Conservation (phyloP, 2,888 invertebrate species). For the Acleris laterana region DNA sequence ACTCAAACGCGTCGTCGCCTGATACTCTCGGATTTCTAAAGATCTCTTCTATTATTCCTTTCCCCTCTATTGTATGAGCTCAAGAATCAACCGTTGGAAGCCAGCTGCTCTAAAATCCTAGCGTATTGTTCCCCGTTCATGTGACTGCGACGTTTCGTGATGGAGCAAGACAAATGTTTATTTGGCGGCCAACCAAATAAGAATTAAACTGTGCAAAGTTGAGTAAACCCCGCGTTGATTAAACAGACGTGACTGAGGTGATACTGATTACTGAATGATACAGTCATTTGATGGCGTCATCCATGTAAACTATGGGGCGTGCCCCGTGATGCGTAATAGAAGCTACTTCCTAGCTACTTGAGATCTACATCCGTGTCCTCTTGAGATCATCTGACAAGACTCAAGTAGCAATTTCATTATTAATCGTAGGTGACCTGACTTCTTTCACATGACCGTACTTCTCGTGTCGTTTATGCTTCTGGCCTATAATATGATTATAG, state of each 20-base stretch:
- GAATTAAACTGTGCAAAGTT: conserved; percentile 24
- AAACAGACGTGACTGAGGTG: conserved; percentile 16
- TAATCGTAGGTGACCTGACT: too few species aligned
- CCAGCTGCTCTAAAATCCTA: conserved; percentile 13
- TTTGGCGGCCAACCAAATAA: conserved; percentile 32
- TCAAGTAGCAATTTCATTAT: too few species aligned
- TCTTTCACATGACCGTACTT: too few species aligned
- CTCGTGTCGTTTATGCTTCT: too few species aligned
- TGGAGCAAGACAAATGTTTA: conserved; percentile 28
- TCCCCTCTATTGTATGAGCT: conserved; percentile 13
- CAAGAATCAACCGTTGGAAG: conserved; percentile 4
- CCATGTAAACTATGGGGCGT: background rate
- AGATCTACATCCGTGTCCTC: too few species aligned
- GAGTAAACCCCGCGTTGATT: conserved; percentile 16
- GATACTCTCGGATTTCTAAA: conserved; percentile 8
- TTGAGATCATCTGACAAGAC: too few species aligned
- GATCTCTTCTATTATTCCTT: conserved; percentile 4
- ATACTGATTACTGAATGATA: conserved; percentile 3
- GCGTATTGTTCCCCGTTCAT: conserved; percentile 1
- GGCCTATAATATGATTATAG: too few species aligned
- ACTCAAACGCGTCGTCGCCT: background rate
- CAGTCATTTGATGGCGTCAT: conserved; percentile 5
- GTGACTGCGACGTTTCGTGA: conserved; percentile 18
- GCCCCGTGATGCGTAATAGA: too few species aligned
- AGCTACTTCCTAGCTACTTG: too few species aligned